Base-by-base conservation (phyloP, 1,140 invertebrate species). In the Hyles euphorbiae region DNA sequence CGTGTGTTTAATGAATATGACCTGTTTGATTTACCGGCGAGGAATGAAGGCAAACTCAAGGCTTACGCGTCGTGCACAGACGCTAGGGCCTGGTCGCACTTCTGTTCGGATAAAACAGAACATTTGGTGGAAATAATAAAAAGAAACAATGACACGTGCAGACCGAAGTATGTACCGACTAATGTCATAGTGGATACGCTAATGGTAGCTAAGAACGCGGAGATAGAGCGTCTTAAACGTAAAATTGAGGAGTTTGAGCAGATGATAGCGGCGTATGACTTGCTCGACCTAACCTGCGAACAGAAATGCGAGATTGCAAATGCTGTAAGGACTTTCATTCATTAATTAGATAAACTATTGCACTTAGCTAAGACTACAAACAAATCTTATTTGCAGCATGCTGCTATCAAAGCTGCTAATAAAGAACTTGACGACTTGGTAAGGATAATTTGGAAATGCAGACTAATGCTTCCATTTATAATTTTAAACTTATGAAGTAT, bases 101-200 rank as follows among this genome's bases (percentile, higher is more conserved):
- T 85, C 57, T 74, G 76, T 52, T 77, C 84, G 6, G 79, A 85
- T 50, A 84, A 88, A 62, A 80, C 70, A 32, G 85, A 89, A 63
- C 81, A 89, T 57, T 65, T 89, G 36, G 74, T 88, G 3, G 87
- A 89, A 47, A 72, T 86, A 43, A 87, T 89, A 54, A 88, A 87
- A 48, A 67, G 81, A 11, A 88, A 88, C 57, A 88, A 87, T 51
- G 81, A 83, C 54, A 78, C 68, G 40, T 77, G 73, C 33, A 63
- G 74, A 7, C 75, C 79, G 0, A 87, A 87, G 64, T 87, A 90
- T 55, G 61, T 91, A 49, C 89, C 90, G 1, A 84, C 88, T 3
- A 75, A 90, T 44, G 87, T 87, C 3, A 83, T 91, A 34, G 82
- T 91, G 0, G 79, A 89, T 56, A 89, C 84, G 4, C 70, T 91